A percentile compares a stretch with the other conserved stretches of the same genome.
Evolutionary conservation across 1,140 invertebrate species (phyloP).

Genomic region (Maniola jurtina): DNA sequence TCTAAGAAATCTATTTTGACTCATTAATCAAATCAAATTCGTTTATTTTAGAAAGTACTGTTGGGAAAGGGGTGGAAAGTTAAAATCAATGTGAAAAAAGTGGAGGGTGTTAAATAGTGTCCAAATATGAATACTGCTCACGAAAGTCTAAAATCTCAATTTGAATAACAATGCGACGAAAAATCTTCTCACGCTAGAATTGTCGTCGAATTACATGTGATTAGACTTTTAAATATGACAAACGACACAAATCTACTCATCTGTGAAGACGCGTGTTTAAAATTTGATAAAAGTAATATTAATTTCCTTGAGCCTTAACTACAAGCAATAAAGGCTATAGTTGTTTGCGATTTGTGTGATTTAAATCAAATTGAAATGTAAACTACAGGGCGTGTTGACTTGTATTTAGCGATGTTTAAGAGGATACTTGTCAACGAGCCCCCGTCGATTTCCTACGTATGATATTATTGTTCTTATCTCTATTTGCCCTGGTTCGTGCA

Average conservation of each 20-base stretch:
- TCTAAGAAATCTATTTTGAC: no score
- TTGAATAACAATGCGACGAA: not conserved
- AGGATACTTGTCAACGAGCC: no score
- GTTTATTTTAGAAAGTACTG: no score
- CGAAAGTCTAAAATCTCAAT: no score
- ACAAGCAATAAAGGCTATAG: conserved; percentile 28
- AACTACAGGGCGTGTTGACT: conserved; percentile 63
- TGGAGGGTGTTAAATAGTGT: no score
- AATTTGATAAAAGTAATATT: conserved; percentile 39
- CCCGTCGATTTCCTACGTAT: no score
- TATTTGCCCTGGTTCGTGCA: no score
- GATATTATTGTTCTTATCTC: no score
- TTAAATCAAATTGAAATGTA: conserved; percentile 63
- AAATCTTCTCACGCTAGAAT: conserved; percentile 59
- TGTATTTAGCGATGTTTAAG: conserved; percentile 62
- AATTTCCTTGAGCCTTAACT: conserved; percentile 15
- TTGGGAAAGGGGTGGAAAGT: no score
- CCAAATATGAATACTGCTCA: no score
- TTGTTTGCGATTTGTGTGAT: conserved; percentile 22
- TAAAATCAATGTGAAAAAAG: no score
- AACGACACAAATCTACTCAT: conserved; percentile 68
- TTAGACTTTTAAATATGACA: conserved; percentile 69
- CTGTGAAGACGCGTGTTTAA: conserved; percentile 61
- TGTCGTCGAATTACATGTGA: conserved; percentile 57
- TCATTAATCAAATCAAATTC: no score